Base-by-base conservation (phyloP, 2,888 invertebrate genomes). In the Poecilobothrus nobilitatus region DNA sequence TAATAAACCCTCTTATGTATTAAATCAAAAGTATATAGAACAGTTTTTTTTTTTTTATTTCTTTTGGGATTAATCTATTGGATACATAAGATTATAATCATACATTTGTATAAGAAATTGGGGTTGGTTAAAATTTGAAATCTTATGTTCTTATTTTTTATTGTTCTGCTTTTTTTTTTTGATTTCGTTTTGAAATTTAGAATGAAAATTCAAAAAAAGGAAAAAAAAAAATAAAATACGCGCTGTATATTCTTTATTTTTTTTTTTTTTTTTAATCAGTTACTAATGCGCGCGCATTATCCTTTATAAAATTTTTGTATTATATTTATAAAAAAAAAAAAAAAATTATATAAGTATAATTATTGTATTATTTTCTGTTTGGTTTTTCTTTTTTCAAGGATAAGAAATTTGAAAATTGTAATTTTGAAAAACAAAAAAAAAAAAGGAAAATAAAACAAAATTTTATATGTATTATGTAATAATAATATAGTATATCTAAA, bases 251-350 rank as follows among this genome's bases (percentile, higher is more conserved):
- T 62, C n/a, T 20, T 22, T 33, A n/a, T n/a, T n/a, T n/a, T n/a
- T n/a, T n/a, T n/a, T n/a, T 65, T 18, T n/a, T 10, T 2, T 65
- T 9, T 34, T 65, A 65, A 65, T 34, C 37, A 65, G 3, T 9
- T 20, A 34, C 34, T 81, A 81, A 80, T 81, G 81, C 81, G 82
- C 81, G 81, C 81, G 81, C 81, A 81, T 81, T 79, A 81, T 80
- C 79, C 77, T 37, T 34, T 65, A 22, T 21, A 15, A 63, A 63
- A 22, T 22, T 6, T 10, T 12, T 2, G 12, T 10, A 37, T 20
- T 27, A 27, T 15, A 27, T 27, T 15, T 27, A 53, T 37, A 37
- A 37, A 34, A 34, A 7, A 34, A n/a, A 34, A 8, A 34, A 34
- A 34, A 34, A 37, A 37, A 37, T 37, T 37, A 8, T 27, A 27